phyloP scores from a whole-genome alignment of 1,140 invertebrate genomes.

The Zaprionus camerounensis region DNA sequence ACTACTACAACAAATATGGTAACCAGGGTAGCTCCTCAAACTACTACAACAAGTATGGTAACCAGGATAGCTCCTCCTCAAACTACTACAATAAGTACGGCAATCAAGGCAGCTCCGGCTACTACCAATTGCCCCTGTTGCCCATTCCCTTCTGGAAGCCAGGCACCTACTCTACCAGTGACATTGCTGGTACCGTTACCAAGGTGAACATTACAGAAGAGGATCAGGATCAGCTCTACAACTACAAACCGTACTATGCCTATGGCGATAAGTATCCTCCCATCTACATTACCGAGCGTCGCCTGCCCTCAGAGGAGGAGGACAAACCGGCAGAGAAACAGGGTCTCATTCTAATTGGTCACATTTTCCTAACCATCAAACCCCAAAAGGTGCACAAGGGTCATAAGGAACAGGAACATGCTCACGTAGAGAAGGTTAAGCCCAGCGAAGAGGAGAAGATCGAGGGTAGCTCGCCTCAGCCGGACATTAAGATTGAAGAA shows the following conservation, averaged over 20 bases:
- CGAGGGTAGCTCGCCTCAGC: not conserved
- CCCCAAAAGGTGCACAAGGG: not conserved
- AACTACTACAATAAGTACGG: slow-evolving; percentile 15
- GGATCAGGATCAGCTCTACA: slow-evolving; percentile 7
- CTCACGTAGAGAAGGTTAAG: not conserved
- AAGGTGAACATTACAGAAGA: not conserved
- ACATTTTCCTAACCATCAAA: slow-evolving; percentile 33
- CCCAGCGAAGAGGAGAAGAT: not conserved
- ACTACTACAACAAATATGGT: slow-evolving; percentile 4
- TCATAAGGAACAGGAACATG: not conserved
- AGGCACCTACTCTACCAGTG: not conserved
- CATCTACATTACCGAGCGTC: slow-evolving; percentile 14
- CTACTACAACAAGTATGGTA: slow-evolving; percentile 16
- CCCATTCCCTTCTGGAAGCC: slow-evolving; percentile 64
- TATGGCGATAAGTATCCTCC: not conserved
- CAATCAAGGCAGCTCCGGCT: slow-evolving; percentile 20
- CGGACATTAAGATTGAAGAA: slow-evolving; percentile 11
- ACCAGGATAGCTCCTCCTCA: slow-evolving; percentile 14
- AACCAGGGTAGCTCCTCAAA: slow-evolving; percentile 1
- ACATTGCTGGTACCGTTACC: slow-evolving; percentile 5
- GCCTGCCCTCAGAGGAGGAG: not conserved
- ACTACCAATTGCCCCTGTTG: slow-evolving; percentile 48
- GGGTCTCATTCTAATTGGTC: slow-evolving; percentile 30
- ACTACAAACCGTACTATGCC: slow-evolving; percentile 14
- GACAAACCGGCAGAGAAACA: not conserved